These are phyloP conservation scores for Nasonia giraulti DNA, from an alignment of 1,140 invertebrate genomes.

Conservation along the genomic window DNA sequence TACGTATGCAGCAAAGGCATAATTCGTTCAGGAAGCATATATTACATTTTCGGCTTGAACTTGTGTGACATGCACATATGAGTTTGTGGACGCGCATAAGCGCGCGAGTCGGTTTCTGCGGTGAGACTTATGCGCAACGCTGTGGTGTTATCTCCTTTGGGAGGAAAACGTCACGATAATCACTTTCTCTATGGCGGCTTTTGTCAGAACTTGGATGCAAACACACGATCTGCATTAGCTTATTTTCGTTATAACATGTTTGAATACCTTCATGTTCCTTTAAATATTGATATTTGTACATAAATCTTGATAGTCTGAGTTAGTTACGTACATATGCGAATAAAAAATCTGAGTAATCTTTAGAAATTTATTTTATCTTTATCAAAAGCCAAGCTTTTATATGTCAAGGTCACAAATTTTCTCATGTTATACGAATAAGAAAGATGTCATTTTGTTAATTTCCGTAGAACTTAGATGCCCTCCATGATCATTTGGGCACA, in stretches of 20 bases:
- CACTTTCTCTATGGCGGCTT: background rate
- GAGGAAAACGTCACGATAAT: background rate
- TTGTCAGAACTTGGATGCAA: background rate
- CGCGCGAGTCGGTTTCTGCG: background rate
- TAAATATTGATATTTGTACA: too few species aligned
- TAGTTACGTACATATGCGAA: too few species aligned
- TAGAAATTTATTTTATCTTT: too few species aligned
- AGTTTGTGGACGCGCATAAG: background rate
- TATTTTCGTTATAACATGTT: background rate
- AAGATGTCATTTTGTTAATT: background rate
- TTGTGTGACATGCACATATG: constrained; percentile 11
- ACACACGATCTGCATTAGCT: background rate
- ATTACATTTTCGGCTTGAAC: background rate
- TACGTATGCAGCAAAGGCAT: background rate
- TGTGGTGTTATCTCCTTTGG: background rate
- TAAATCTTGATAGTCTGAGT: too few species aligned
- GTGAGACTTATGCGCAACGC: background rate
- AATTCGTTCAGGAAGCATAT: background rate
- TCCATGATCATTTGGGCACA: constrained; percentile 95
- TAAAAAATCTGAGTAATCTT: too few species aligned
- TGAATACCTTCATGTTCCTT: too few species aligned
- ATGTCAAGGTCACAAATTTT: too few species aligned
- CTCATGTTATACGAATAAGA: too few species aligned
- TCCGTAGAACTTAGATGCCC: constrained; percentile 89
- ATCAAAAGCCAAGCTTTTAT: too few species aligned